phyloP scores from a whole-genome alignment of 2,888 invertebrate genomes.

The Serripes groenlandicus region DNA sequence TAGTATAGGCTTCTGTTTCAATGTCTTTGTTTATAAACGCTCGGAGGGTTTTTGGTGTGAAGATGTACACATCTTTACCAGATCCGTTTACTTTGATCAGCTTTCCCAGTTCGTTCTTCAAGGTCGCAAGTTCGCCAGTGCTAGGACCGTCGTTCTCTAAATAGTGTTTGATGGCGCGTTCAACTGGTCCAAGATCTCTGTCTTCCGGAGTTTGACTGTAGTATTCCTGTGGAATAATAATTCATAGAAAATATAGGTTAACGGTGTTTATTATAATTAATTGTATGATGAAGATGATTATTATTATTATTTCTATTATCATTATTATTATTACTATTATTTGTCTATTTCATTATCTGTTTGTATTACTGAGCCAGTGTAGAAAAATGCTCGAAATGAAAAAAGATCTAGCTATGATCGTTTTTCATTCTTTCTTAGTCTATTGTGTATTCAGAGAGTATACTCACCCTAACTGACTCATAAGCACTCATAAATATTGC shows the following conservation, averaged over 20 bases:
- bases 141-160: not conserved
- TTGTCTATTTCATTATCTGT: too few relatives aligned
- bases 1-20: not conserved
- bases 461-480: conserved; percentile 46
- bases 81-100: conserved; percentile 18
- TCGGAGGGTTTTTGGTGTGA: conserved; percentile 42
- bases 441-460: too few relatives aligned
- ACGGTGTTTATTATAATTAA: too few relatives aligned
- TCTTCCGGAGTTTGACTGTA: conserved; percentile 30
- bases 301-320: too few relatives aligned
- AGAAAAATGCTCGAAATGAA: too few relatives aligned
- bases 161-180: conserved; percentile 35
- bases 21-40: conserved; percentile 39
- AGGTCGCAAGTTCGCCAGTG: not conserved
- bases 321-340: too few relatives aligned
- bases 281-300: too few relatives aligned
- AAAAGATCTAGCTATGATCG: too few relatives aligned
- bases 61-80: conserved; percentile 13
- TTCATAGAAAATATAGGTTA: too few relatives aligned
- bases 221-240: conserved; percentile 36
- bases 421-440: too few relatives aligned
- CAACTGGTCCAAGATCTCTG: conserved; percentile 44
- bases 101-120: conserved; percentile 29
- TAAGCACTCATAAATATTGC: conserved; percentile 55
- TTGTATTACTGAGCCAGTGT: too few relatives aligned